These are phyloP conservation scores for Laupala kohalensis DNA, from an alignment of 1,140 invertebrate genomes.

Conservation along the genomic window DNA sequence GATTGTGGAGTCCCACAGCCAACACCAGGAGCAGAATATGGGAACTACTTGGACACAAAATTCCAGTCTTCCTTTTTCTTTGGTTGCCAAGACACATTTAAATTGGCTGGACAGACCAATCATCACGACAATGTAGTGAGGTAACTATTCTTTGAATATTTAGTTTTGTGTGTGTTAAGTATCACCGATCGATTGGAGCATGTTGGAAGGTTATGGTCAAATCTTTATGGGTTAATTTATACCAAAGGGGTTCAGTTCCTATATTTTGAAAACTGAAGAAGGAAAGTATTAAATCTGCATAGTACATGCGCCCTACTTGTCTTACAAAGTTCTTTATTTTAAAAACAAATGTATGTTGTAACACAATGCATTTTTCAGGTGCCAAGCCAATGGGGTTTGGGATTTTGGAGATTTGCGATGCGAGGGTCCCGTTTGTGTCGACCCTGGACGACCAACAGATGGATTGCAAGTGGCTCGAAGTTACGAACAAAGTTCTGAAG, in stretches of 20 bases:
- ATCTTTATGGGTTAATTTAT: too few species aligned
- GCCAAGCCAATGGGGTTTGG: slow-evolving; percentile 85
- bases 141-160: slow-evolving; percentile 17
- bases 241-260: too few species aligned
- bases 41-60: slow-evolving; percentile 72
- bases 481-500: slow-evolving; percentile 86
- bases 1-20: slow-evolving; percentile 78
- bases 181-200: too few species aligned
- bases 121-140: slow-evolving; percentile 83
- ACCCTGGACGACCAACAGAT: slow-evolving; percentile 86
- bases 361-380: slow-evolving; percentile 35
- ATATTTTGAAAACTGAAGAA: too few species aligned
- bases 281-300: too few species aligned
- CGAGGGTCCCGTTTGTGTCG: slow-evolving; percentile 89
- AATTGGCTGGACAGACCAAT: slow-evolving; percentile 79
- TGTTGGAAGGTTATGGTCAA: too few species aligned
- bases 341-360: too few species aligned
- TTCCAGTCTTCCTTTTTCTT: slow-evolving; percentile 91
- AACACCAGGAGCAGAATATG: slow-evolving; percentile 85
- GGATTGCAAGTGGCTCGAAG: slow-evolving; percentile 77
- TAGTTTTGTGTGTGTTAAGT: too few species aligned
- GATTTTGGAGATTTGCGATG: slow-evolving; percentile 93
- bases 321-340: too few species aligned
- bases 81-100: slow-evolving; percentile 91
- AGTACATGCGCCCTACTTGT: too few species aligned